These are phyloP conservation scores for Brachyalestes nurse DNA, from an alignment of 2,797 vertebrate genomes.

Conservation along the genomic window DNA sequence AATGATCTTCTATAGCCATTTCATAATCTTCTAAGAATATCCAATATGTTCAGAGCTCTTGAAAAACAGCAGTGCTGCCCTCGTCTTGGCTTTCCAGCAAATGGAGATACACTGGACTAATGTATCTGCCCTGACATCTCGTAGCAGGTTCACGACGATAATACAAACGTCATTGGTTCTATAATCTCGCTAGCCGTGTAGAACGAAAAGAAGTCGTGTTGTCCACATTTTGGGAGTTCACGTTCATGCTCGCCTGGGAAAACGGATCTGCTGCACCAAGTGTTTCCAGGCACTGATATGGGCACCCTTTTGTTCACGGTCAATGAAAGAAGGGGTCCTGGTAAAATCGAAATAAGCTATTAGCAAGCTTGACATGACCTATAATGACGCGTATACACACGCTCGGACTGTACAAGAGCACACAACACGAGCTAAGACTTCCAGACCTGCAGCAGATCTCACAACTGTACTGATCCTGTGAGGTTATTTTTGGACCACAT, in stretches of 20 bases:
- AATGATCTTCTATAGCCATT: not conserved
- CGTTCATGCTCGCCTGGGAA: not conserved
- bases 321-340: constrained; percentile 47
- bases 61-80: constrained; percentile 5
- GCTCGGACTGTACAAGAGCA: not conserved
- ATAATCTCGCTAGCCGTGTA: not conserved
- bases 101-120: not conserved
- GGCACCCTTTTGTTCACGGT: constrained; percentile 64
- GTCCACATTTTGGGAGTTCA: not conserved
- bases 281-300: constrained; percentile 51
- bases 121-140: not conserved
- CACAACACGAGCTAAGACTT: not conserved
- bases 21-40: no score
- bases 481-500: not conserved
- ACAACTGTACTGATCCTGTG: not conserved
- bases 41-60: not conserved
- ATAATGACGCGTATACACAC: not conserved
- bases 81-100: not conserved
- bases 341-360: constrained; percentile 19
- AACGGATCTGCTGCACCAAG: constrained; percentile 25
- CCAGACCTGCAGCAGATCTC: no score
- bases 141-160: not conserved
- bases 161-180: not conserved
- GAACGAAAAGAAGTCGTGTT: not conserved
- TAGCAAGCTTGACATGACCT: not conserved